Percentiles rank a stretch among this genome's conserved stretches.
Conservation (phyloP, 2,113 vertebrate genomes). For the Zosterops japonicus region DNA sequence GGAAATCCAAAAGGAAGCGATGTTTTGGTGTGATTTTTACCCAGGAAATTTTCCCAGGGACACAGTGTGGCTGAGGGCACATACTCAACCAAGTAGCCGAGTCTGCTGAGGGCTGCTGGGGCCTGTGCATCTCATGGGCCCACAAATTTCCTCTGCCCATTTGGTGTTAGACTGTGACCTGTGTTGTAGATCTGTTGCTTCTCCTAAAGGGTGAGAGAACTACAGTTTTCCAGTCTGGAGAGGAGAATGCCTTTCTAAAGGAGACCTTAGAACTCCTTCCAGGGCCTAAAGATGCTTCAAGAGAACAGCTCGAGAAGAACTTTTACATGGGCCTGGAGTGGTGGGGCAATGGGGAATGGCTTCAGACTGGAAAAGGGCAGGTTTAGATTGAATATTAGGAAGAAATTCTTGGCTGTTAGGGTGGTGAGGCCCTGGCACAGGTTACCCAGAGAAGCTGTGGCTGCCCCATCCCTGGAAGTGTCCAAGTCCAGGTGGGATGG, state of each 20-base stretch:
- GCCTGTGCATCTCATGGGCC: fast-evolving
- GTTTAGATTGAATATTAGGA: neutral
- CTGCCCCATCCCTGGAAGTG: neutral
- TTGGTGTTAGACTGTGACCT: fast-evolving
- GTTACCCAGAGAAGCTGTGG: neutral
- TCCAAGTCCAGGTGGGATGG: neutral
- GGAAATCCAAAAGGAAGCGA: neutral
- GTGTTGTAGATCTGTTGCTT: fast-evolving
- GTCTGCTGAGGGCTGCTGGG: neutral
- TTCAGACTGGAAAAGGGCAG: neutral
- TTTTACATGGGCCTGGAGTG: neutral
- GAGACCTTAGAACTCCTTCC: neutral
- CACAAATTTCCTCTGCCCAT: neutral
- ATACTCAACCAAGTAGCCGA: fast-evolving
- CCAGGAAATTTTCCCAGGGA: neutral
- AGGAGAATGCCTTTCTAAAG: neutral
- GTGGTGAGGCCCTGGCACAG: neutral
- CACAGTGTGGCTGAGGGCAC: neutral
- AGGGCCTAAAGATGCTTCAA: neutral
- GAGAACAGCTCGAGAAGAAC: neutral
- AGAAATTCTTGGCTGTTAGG: neutral
- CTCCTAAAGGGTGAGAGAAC: neutral
- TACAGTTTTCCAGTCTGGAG: neutral
- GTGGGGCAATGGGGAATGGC: fast-evolving
- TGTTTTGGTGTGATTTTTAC: neutral